A percentile compares a stretch with the other conserved stretches of the same genome.
These are phyloP conservation scores for Leptopterna dolabrata DNA, from an alignment of 2,888 invertebrate genomes.

Conservation along the genomic window DNA sequence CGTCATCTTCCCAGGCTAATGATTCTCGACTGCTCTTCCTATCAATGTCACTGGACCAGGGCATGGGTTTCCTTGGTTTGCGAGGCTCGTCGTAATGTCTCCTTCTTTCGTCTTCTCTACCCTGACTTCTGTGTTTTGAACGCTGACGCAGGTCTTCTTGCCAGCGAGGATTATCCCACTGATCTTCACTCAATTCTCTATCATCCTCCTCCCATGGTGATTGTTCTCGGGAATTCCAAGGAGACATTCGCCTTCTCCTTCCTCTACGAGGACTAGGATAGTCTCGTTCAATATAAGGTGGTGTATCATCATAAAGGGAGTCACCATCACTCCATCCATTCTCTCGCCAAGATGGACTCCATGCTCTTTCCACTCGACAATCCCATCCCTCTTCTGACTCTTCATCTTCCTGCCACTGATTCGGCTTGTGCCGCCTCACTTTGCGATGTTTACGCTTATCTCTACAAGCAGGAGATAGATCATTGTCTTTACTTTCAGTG, in stretches of 20 bases:
- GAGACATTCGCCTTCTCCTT: slow-evolving; percentile 65
- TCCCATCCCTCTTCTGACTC: slow-evolving; percentile 65
- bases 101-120: slow-evolving; percentile 69
- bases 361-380: slow-evolving; percentile 61
- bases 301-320: slow-evolving; percentile 64
- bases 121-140: slow-evolving; percentile 70
- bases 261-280: slow-evolving; percentile 62
- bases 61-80: slow-evolving; percentile 62
- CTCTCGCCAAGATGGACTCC: slow-evolving; percentile 64
- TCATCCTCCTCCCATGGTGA: slow-evolving; percentile 85
- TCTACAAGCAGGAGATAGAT: slow-evolving; percentile 60
- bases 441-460: slow-evolving; percentile 64
- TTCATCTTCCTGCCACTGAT: slow-evolving; percentile 64
- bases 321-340: slow-evolving; percentile 66
- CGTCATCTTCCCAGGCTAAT: slow-evolving; percentile 62
- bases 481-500: slow-evolving; percentile 62
- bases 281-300: slow-evolving; percentile 62
- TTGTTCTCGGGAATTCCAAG: slow-evolving; percentile 76
- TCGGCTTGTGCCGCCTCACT: slow-evolving; percentile 60
- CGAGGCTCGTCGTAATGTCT: slow-evolving; percentile 60
- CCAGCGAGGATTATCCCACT: slow-evolving; percentile 62
- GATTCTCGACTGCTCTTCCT: slow-evolving; percentile 61
- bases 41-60: slow-evolving; percentile 58
- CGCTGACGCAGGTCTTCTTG: slow-evolving; percentile 68
- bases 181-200: slow-evolving; percentile 65